A percentile compares a stretch with the other conserved stretches of the same genome.
Evolutionary conservation across 2,113 vertebrate genomes (phyloP).

Genomic region (Cephalopholis sonnerati): DNA sequence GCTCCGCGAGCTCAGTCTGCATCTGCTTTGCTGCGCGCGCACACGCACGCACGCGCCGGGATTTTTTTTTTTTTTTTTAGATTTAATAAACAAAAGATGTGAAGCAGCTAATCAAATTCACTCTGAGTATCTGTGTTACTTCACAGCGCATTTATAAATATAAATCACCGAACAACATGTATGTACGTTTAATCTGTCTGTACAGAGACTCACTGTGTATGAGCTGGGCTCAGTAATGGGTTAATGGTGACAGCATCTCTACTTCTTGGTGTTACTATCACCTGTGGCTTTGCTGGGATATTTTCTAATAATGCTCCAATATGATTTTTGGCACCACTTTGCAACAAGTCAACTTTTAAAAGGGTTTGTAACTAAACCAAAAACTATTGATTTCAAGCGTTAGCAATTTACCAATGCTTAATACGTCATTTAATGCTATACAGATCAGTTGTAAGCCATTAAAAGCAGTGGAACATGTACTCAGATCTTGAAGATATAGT

Average conservation of each 20-base stretch:
- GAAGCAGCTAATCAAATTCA: not conserved
- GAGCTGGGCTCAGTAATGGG: not conserved
- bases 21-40: slow-evolving; percentile 36
- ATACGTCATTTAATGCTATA: too few species aligned
- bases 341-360: too few species aligned
- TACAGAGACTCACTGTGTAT: not conserved
- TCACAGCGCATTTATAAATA: not conserved
- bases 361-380: too few species aligned
- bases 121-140: not conserved
- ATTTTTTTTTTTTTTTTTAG: not conserved
- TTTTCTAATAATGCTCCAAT: not conserved
- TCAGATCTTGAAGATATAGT: too few species aligned
- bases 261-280: not conserved
- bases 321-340: not conserved
- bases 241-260: too few species aligned
- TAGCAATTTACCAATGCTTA: too few species aligned
- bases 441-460: too few species aligned
- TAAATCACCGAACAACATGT: too few species aligned
- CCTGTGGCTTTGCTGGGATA: not conserved
- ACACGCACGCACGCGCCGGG: not conserved
- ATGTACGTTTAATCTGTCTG: too few species aligned
- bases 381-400: too few species aligned
- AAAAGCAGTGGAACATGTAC: too few species aligned
- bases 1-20: slow-evolving; percentile 37
- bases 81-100: not conserved